Evolutionary conservation across 2,113 vertebrate genomes (phyloP).

Genomic region (Catharus fuscescens): DNA sequence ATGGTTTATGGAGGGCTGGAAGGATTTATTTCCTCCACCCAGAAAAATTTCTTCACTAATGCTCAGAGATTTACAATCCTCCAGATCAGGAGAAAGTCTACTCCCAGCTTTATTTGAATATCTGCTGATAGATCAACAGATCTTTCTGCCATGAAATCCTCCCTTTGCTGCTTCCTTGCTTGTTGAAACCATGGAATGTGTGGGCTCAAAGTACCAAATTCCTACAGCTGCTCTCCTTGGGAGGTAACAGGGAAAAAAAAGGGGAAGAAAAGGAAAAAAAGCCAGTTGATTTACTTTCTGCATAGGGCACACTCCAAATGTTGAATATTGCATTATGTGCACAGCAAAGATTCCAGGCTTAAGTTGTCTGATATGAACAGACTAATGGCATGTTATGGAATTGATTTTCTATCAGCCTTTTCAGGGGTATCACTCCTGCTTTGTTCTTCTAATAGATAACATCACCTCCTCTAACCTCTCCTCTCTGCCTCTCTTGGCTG

Average conservation of each 20-base stretch:
- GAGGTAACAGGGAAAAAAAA: background rate
- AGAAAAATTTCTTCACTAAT: slow-evolving; percentile 44
- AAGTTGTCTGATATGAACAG: slow-evolving; percentile 40
- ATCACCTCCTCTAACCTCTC: slow-evolving; percentile 10
- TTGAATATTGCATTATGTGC: slow-evolving; percentile 5
- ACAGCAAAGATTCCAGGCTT: slow-evolving; percentile 19
- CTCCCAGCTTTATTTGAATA: slow-evolving; percentile 65
- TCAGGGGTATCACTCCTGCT: slow-evolving; percentile 35
- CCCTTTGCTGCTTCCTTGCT: background rate
- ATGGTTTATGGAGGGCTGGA: slow-evolving; percentile 62
- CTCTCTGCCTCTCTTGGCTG: background rate
- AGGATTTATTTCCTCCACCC: slow-evolving; percentile 65
- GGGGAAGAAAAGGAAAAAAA: background rate
- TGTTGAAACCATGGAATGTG: background rate
- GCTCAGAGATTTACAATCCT: slow-evolving; percentile 60
- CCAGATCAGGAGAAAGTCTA: background rate
- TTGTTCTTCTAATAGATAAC: slow-evolving; percentile 56
- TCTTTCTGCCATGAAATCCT: slow-evolving; percentile 28
- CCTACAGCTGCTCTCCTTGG: background rate
- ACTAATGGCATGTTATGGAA: slow-evolving; percentile 38
- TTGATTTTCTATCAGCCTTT: slow-evolving; percentile 42
- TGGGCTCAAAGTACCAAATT: background rate
- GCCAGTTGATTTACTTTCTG: background rate
- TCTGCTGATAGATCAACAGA: slow-evolving; percentile 46
- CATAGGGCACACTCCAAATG: background rate